phyloP scores from a whole-genome alignment of 2,113 vertebrate species.

The Phalacrocorax carbo region DNA sequence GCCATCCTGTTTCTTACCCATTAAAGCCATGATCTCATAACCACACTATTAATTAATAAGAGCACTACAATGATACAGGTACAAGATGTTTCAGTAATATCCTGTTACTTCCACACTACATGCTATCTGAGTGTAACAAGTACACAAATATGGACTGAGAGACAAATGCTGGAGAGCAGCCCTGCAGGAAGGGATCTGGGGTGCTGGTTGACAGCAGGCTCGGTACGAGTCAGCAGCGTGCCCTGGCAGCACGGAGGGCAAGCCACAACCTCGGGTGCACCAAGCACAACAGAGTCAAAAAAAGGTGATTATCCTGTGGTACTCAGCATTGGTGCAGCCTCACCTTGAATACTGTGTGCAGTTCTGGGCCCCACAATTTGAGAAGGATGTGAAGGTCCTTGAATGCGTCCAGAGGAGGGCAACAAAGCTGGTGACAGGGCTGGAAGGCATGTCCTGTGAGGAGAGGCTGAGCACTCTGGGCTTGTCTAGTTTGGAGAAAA shows the following conservation, averaged over 20 bases:
- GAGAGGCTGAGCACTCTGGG: rapidly evolving
- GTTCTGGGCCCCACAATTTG: no score
- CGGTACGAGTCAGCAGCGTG: background rate
- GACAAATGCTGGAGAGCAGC: background rate
- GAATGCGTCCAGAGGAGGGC: no score
- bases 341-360: no score
- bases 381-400: no score
- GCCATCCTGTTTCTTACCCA: background rate
- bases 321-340: rapidly evolving
- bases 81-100: background rate
- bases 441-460: background rate
- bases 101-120: background rate
- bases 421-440: background rate
- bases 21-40: background rate
- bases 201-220: background rate
- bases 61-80: background rate
- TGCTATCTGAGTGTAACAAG: background rate
- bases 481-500: background rate
- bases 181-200: background rate
- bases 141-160: rapidly evolving
- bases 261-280: background rate
- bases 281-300: background rate
- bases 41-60: background rate
- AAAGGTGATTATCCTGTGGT: background rate
- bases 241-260: background rate